Base-by-base conservation (phyloP, 2,888 invertebrate genomes). In the Campopleginae sp. region DNA sequence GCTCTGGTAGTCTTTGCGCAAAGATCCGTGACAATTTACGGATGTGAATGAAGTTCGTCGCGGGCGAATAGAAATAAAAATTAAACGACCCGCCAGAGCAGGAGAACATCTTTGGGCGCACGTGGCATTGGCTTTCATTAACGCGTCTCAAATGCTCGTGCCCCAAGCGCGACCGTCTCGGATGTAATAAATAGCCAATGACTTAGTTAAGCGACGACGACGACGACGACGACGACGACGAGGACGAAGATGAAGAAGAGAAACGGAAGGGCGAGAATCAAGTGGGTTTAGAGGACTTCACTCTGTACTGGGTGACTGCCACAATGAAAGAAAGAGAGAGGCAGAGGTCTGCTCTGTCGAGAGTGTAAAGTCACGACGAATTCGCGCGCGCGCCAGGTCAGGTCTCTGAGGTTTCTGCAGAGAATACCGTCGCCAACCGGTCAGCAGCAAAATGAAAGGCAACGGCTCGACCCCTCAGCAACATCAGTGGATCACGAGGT, bases 171-270 rank as follows among this genome's bases (percentile, higher is more conserved):
- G 81, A 84, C 72, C 90, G 89, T 89, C 89, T 87, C 87, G 80
- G 86, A 86, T 87, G 89, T 91, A 92, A 91, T 90, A 91, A 92
- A 91, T 91, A 91, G 91, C 90, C 91, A 88, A 92, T 91, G 91
- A 90, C 90, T 90, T 89, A 89, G 89, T 92, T 90, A 89, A 89
- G 86, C 87, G 85, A 77, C 86, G 86, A 88, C 78, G 86, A 83
- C 68, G 71, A 81, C 42, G 79, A 81, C 48, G 80, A 76, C 38
- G n/a, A n/a, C 38, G 38, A 38, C 38, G 38, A 38, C 38, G 83
- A 70, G 1, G 80, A 66, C 54, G 84, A 82, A 79, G 79, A 82
- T 42, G 72, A 76, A 66, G 76, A 65, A 42, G 70, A 68, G 74
- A 68, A 27, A 42, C 66, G 58, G 68, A 75, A 75, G 61, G 65